Conservation (phyloP, 2,113 vertebrate species). For the Cottus gobio region DNA sequence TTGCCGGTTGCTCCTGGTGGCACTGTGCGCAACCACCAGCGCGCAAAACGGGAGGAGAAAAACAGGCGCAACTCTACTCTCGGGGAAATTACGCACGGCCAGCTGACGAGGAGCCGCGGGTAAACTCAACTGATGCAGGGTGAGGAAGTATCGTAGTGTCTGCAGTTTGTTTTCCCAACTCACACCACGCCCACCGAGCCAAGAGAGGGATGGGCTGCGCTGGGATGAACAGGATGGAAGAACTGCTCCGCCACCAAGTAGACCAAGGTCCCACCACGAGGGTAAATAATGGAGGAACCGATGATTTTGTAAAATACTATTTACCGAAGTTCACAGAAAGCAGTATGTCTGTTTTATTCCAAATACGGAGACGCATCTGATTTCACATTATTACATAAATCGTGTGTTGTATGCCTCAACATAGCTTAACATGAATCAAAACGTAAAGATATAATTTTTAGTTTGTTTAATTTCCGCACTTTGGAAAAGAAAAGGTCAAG, state of each 20-base stretch:
- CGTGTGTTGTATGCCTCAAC: too few species aligned
- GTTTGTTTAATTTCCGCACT: background rate
- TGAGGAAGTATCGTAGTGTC: slow-evolving; percentile 76
- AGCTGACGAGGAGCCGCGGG: slow-evolving; percentile 47
- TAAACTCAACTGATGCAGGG: slow-evolving; percentile 67
- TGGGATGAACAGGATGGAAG: slow-evolving; percentile 62
- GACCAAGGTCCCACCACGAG: background rate
- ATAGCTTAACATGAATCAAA: background rate
- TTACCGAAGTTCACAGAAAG: background rate
- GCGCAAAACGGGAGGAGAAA: background rate
- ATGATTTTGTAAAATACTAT: background rate
- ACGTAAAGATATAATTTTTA: too few species aligned
- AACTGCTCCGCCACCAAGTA: slow-evolving; percentile 19
- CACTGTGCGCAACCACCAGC: slow-evolving; percentile 22
- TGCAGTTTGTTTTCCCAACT: slow-evolving; percentile 83
- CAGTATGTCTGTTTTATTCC: background rate
- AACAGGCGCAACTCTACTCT: slow-evolving; percentile 17
- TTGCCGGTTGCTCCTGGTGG: slow-evolving; percentile 29
- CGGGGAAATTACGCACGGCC: slow-evolving; percentile 43
- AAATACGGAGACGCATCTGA: background rate
- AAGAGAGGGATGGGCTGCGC: slow-evolving; percentile 71
- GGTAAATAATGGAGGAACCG: background rate
- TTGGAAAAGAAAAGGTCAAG: background rate
- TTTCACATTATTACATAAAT: background rate
- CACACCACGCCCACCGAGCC: slow-evolving; percentile 82